These are phyloP conservation scores for Sinhomidia bicolor DNA, from an alignment of 2,888 invertebrate species.

Conservation along the genomic window DNA sequence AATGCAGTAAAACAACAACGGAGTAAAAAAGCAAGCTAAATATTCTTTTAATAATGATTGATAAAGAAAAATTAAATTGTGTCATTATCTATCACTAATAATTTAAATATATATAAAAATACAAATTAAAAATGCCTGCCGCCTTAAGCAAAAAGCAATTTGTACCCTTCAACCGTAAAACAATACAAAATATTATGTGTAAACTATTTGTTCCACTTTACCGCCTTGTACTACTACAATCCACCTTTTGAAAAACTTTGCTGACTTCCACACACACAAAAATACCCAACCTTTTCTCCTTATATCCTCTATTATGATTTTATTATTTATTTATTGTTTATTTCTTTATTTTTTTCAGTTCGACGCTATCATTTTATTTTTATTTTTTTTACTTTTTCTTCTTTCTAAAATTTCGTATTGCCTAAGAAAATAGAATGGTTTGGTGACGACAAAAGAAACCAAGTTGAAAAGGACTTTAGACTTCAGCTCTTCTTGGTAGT, in stretches of 20 bases:
- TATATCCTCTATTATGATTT: not conserved
- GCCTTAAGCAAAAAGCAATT: not conserved
- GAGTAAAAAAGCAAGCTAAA: not conserved
- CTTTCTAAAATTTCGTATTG: conserved; percentile 3
- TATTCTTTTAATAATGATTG: not conserved
- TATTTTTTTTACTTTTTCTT: conserved; percentile 2
- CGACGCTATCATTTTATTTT: conserved; percentile 33
- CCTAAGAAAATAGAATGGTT: conserved; percentile 23
- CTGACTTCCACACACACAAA: not conserved
- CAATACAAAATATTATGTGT: not conserved
- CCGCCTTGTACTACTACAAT: not conserved
- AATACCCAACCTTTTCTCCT: not conserved
- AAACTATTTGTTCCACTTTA: not conserved
- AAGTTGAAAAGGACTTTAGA: conserved; percentile 33
- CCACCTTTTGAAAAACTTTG: too few species aligned
- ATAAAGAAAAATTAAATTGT: not conserved
- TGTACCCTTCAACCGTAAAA: not conserved
- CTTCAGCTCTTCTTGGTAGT: conserved; percentile 31
- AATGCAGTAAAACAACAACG: not conserved
- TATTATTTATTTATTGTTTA: not conserved
- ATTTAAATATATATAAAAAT: too few species aligned
- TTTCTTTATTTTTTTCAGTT: conserved; percentile 34
- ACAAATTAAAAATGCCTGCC: conserved; percentile 12
- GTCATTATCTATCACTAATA: not conserved
- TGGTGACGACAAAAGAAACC: conserved; percentile 34